phyloP scores from a whole-genome alignment of 2,888 invertebrate species.

The Sphaeridia pumilis region DNA sequence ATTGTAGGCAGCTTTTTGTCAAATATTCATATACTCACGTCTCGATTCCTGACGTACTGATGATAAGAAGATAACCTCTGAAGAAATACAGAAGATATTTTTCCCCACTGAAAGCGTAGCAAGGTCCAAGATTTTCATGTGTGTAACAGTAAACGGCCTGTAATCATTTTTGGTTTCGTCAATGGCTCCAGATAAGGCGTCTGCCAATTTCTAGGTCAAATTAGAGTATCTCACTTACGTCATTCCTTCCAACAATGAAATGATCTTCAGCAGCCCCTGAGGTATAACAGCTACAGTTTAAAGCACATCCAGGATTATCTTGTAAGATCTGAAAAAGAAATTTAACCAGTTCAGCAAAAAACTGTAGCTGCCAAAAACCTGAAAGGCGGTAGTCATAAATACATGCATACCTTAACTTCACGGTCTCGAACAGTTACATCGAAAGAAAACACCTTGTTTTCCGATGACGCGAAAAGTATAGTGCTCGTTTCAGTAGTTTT shows the following conservation, averaged over 20 bases:
- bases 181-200: not conserved
- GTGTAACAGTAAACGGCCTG: slow-evolving; percentile 96
- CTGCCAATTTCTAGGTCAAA: too few relatives aligned
- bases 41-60: slow-evolving; percentile 25
- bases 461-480: slow-evolving; percentile 70
- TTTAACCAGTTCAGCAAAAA: too few relatives aligned
- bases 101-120: slow-evolving; percentile 82
- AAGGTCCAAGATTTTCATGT: slow-evolving; percentile 81
- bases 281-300: slow-evolving; percentile 63
- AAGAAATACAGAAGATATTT: slow-evolving; percentile 83
- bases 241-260: slow-evolving; percentile 76
- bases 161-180: too few relatives aligned
- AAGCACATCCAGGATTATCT: slow-evolving; percentile 42
- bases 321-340: slow-evolving; percentile 23
- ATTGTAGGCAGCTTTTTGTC: too few relatives aligned
- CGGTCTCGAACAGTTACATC: slow-evolving; percentile 61
- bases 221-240: too few relatives aligned
- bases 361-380: too few relatives aligned
- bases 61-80: slow-evolving; percentile 57
- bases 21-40: slow-evolving; percentile 25
- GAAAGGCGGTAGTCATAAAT: too few relatives aligned
- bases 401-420: slow-evolving; percentile 52
- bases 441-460: slow-evolving; percentile 60
- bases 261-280: slow-evolving; percentile 62
- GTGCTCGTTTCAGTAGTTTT: slow-evolving; percentile 49